Conservation (phyloP, 2,113 vertebrate species). For the Lipophrys pholis region DNA sequence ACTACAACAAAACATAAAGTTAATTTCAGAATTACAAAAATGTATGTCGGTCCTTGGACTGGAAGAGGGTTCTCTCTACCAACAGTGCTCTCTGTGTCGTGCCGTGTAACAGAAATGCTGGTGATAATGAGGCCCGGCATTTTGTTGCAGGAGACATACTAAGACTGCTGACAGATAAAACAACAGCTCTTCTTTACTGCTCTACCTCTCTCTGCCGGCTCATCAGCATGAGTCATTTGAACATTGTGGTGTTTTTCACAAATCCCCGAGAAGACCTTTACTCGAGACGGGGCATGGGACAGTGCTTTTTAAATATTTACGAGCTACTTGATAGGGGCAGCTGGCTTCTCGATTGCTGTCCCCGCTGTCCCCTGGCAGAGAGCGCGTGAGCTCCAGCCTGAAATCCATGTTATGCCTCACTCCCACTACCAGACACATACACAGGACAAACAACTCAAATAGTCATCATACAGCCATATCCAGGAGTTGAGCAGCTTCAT, state of each 20-base stretch:
- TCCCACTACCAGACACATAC: conserved; percentile 26
- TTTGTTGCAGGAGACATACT: conserved; percentile 29
- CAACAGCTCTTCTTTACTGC: conserved; percentile 40
- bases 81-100: conserved; percentile 41
- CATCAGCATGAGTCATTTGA: conserved; percentile 56
- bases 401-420: conserved; percentile 37
- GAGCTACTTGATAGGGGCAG: conserved; percentile 79
- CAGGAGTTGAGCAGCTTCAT: conserved; percentile 38
- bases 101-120: conserved; percentile 41
- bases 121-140: conserved; percentile 35
- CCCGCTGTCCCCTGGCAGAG: conserved; percentile 59
- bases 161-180: conserved; percentile 54
- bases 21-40: conserved; percentile 35
- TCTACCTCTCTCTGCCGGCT: conserved; percentile 22
- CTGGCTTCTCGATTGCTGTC: conserved; percentile 65
- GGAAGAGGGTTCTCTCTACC: conserved; percentile 4
- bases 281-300: conserved; percentile 60
- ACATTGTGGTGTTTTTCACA: conserved; percentile 64
- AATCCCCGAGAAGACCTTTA: conserved; percentile 76
- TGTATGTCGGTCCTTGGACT: conserved; percentile 27
- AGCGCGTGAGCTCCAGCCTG: conserved; percentile 32
- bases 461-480: conserved; percentile 48
- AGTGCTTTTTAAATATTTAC: conserved; percentile 83
- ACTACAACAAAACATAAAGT: neutral
- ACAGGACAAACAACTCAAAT: conserved; percentile 47